Evolutionary conservation across 2,113 vertebrate species (phyloP).

Genomic region (Thinocorus orbignyianus): DNA sequence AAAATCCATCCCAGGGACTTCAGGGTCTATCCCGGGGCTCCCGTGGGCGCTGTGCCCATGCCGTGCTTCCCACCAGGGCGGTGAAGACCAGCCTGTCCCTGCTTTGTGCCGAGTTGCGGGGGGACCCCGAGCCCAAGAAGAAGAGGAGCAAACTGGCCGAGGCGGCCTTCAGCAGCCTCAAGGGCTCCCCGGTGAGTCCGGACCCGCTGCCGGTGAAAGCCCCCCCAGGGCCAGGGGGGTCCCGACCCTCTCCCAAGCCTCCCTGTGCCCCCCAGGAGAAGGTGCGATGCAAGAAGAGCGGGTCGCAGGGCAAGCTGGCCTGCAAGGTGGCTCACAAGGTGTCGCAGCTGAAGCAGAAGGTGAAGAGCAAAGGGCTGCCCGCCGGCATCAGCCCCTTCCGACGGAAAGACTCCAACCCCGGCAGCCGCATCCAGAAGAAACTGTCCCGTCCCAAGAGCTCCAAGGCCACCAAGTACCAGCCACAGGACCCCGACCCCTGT

Average conservation of each 20-base stretch:
- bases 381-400: conserved; percentile 76
- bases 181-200: conserved; percentile 36
- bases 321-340: conserved; percentile 78
- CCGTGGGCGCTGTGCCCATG: background rate
- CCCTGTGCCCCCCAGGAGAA: conserved; percentile 73
- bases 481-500: conserved; percentile 58
- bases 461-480: conserved; percentile 72
- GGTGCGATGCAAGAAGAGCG: conserved; percentile 76
- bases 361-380: conserved; percentile 79
- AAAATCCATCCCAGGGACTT: accelerated
- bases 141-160: conserved; percentile 85
- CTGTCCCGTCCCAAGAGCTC: conserved; percentile 77
- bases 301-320: conserved; percentile 66
- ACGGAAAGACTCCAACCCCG: conserved; percentile 77
- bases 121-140: conserved; percentile 77
- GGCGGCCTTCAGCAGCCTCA: conserved; percentile 73
- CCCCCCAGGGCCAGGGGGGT: background rate
- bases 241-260: accelerated
- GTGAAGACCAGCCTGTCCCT: conserved; percentile 83
- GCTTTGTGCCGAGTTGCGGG: conserved; percentile 82
- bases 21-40: background rate
- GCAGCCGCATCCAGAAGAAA: conserved; percentile 80
- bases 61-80: conserved; percentile 70
- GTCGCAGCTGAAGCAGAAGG: conserved; percentile 86
- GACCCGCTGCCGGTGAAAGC: accelerated